A percentile compares a stretch with the other conserved stretches of the same genome.
Evolutionary conservation across 2,888 invertebrate genomes (phyloP).

Genomic region (Scelioninae gen. 1): DNA sequence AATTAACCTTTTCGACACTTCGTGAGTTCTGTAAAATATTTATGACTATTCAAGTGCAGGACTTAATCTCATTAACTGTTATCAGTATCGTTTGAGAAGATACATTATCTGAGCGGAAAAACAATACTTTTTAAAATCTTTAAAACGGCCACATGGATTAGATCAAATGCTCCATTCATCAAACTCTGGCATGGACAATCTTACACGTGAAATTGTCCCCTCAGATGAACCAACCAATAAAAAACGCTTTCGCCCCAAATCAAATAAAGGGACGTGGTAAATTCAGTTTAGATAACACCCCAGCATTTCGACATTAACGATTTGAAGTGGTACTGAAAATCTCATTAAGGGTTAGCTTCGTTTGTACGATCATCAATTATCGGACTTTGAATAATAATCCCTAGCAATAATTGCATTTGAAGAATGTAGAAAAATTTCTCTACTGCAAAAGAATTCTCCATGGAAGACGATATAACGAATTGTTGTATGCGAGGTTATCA

Average conservation of each 20-base stretch:
- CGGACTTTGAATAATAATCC: slow-evolving; percentile 52
- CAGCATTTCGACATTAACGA: slow-evolving; percentile 49
- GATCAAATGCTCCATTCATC: not conserved
- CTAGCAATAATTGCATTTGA: slow-evolving; percentile 5
- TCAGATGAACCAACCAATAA: slow-evolving; percentile 41
- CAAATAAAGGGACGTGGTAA: slow-evolving; percentile 61
- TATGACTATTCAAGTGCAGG: slow-evolving; percentile 56
- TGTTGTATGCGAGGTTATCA: too few relatives aligned
- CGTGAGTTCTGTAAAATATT: slow-evolving; percentile 75
- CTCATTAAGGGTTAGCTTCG: slow-evolving; percentile 66
- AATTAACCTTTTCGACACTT: slow-evolving; percentile 78
- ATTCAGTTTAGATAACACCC: slow-evolving; percentile 66
- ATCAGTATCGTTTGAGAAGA: slow-evolving; percentile 9
- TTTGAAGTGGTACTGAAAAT: slow-evolving; percentile 64
- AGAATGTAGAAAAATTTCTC: not conserved
- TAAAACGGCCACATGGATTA: not conserved
- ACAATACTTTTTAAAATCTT: not conserved
- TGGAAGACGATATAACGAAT: not conserved
- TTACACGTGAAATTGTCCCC: slow-evolving; percentile 21
- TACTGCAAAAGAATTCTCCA: not conserved
- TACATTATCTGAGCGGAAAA: not conserved
- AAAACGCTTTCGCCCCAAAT: slow-evolving; percentile 49
- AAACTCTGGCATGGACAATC: slow-evolving; percentile 4
- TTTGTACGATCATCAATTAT: slow-evolving; percentile 59
- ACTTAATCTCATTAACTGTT: slow-evolving; percentile 38